Conservation (phyloP, 2,888 invertebrate genomes). For the Coelopa pilipes region DNA sequence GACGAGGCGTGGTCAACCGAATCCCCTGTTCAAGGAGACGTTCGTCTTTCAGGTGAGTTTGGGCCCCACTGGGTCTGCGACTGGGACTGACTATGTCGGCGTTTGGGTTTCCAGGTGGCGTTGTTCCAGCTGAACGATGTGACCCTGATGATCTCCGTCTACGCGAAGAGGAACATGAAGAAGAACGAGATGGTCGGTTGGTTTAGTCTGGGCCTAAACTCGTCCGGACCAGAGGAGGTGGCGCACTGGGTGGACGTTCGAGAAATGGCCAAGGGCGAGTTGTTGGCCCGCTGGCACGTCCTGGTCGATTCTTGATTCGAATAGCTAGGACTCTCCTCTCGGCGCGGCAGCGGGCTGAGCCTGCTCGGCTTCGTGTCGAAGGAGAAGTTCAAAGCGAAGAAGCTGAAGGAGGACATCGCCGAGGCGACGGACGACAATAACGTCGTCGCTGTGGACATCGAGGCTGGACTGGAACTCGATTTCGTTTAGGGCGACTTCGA, state of each 20-base stretch:
- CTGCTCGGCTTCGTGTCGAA: conserved; percentile 60
- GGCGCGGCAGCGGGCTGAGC: conserved; percentile 60
- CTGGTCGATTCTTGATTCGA: conserved; percentile 80
- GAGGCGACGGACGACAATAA: conserved; percentile 50
- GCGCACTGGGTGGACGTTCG: conserved; percentile 95
- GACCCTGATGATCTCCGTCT: conserved; percentile 92
- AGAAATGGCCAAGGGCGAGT: conserved; percentile 85
- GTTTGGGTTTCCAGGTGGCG: conserved; percentile 76
- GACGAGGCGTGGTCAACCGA: conserved; percentile 90
- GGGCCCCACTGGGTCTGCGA: not conserved
- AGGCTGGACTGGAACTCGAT: conserved; percentile 63
- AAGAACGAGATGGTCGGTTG: conserved; percentile 97
- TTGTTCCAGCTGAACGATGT: conserved; percentile 95
- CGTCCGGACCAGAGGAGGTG: conserved; percentile 90
- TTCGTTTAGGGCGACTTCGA: conserved; percentile 57
- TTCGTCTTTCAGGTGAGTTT: conserved; percentile 89
- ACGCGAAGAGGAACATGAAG: conserved; percentile 91
- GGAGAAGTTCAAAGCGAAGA: conserved; percentile 63
- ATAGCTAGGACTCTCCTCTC: conserved; percentile 65
- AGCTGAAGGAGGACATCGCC: conserved; percentile 47
- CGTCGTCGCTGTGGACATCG: conserved; percentile 64
- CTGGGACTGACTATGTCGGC: not conserved
- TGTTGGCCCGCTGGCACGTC: conserved; percentile 94
- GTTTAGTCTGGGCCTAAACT: conserved; percentile 92
- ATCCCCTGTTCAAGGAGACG: conserved; percentile 94